Evolutionary conservation across 2,888 invertebrate genomes (phyloP).

Genomic region (Eupeodes luniger): DNA sequence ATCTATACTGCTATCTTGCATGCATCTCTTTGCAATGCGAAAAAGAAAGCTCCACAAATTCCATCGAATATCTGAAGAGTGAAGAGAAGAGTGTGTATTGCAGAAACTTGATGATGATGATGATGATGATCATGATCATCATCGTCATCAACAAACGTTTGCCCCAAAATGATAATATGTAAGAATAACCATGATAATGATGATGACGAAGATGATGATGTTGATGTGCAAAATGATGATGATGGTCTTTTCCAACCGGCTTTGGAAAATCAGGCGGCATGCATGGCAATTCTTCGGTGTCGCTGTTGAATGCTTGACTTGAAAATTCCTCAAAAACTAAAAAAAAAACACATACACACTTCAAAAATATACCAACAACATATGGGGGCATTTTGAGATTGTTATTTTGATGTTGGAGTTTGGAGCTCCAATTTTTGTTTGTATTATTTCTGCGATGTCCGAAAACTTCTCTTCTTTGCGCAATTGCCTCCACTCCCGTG

Average conservation of each 20-base stretch:
- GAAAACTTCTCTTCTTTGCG: neutral
- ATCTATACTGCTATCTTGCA: slow-evolving; percentile 62
- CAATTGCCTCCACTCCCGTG: neutral
- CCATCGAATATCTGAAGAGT: slow-evolving; percentile 60
- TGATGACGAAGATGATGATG: slow-evolving; percentile 40
- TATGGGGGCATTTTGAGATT: slow-evolving; percentile 67
- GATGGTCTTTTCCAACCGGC: slow-evolving; percentile 53
- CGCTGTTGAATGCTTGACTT: slow-evolving; percentile 72
- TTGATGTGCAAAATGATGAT: slow-evolving; percentile 52
- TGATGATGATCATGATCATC: too few relatives aligned
- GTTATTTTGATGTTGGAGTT: slow-evolving; percentile 69
- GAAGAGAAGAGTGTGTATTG: slow-evolving; percentile 38
- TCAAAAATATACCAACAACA: slow-evolving; percentile 38
- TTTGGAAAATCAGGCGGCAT: slow-evolving; percentile 36
- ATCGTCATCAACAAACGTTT: slow-evolving; percentile 55
- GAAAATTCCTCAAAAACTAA: slow-evolving; percentile 60
- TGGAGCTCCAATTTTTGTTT: slow-evolving; percentile 53
- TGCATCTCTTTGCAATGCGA: slow-evolving; percentile 69
- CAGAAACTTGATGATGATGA: slow-evolving; percentile 56
- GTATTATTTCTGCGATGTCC: neutral
- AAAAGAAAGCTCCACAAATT: slow-evolving; percentile 73
- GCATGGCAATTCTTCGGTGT: slow-evolving; percentile 68
- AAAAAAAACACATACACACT: slow-evolving; percentile 41
- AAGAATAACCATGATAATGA: neutral
- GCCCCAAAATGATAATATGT: neutral